phyloP scores from a whole-genome alignment of 2,888 invertebrate species.

The Diplolepis rosae region DNA sequence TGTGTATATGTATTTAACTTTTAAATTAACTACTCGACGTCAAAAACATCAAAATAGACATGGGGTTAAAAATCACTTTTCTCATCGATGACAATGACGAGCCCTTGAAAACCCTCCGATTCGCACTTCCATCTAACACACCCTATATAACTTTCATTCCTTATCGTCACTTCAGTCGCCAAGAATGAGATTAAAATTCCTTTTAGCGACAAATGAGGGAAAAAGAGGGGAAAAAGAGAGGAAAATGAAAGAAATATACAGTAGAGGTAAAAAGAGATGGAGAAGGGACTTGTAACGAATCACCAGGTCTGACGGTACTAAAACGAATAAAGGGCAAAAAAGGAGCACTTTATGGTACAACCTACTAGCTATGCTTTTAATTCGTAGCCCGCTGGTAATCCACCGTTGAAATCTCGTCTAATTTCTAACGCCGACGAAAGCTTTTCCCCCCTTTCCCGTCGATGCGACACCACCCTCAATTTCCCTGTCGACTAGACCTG shows the following conservation, averaged over 20 bases:
- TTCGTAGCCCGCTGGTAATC: conserved; percentile 52
- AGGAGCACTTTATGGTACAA: conserved; percentile 56
- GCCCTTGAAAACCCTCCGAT: conserved; percentile 1
- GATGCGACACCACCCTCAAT: conserved; percentile 27
- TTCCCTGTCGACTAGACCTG: conserved; percentile 21
- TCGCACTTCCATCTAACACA: neutral
- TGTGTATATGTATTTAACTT: neutral
- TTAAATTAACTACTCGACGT: neutral
- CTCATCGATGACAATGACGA: conserved; percentile 17
- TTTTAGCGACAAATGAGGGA: conserved; percentile 55
- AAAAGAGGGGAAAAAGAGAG: conserved; percentile 35
- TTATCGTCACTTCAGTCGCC: conserved; percentile 59
- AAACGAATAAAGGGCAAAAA: conserved; percentile 37
- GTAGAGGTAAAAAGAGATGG: conserved; percentile 44
- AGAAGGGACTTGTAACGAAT: conserved; percentile 36
- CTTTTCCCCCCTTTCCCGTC: conserved; percentile 6
- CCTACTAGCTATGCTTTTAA: conserved; percentile 58
- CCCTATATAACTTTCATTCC: conserved; percentile 39
- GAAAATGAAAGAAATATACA: conserved; percentile 36
- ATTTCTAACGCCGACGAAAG: conserved; percentile 45
- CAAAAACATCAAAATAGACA: conserved; percentile 11
- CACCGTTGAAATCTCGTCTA: conserved; percentile 52
- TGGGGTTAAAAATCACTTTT: conserved; percentile 1
- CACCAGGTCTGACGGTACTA: conserved; percentile 29
- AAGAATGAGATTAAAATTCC: conserved; percentile 66